Evolutionary conservation across 2,113 vertebrate species (phyloP).

Genomic region (Telmatochromis sp.): DNA sequence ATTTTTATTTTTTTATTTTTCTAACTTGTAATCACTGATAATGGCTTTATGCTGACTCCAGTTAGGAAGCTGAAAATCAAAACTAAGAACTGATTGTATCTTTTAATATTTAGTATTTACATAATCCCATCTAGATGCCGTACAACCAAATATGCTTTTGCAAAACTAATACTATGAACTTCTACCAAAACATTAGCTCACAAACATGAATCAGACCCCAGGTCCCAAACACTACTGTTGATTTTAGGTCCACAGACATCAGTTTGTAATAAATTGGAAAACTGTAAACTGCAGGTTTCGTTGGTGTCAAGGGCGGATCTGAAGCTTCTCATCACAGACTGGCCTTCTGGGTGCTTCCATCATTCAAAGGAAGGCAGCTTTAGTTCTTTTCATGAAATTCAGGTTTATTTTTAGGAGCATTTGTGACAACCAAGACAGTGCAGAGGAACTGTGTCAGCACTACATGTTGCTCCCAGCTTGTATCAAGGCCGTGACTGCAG

Average conservation of each 20-base stretch:
- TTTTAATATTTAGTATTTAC: not conserved
- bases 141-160: not conserved
- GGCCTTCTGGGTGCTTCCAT: not conserved
- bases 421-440: not conserved
- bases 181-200: not conserved
- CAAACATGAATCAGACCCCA: not conserved
- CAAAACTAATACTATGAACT: not conserved
- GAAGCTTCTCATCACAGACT: not conserved
- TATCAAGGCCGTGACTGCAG: not conserved
- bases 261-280: not conserved
- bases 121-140: not conserved
- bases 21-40: not conserved
- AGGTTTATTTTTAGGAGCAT: slow-evolving; percentile 1
- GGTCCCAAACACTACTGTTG: not conserved
- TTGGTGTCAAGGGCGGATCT: not conserved
- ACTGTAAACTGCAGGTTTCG: not conserved
- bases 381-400: not conserved
- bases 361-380: not conserved
- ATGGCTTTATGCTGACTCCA: not conserved
- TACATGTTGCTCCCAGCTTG: not conserved
- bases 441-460: not conserved
- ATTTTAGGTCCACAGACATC: not conserved
- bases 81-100: not conserved
- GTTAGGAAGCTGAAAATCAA: not conserved
- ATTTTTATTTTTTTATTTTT: not conserved